Base-by-base conservation (phyloP, 2,113 vertebrate species). In the Oncorhynchus tshawytscha region DNA sequence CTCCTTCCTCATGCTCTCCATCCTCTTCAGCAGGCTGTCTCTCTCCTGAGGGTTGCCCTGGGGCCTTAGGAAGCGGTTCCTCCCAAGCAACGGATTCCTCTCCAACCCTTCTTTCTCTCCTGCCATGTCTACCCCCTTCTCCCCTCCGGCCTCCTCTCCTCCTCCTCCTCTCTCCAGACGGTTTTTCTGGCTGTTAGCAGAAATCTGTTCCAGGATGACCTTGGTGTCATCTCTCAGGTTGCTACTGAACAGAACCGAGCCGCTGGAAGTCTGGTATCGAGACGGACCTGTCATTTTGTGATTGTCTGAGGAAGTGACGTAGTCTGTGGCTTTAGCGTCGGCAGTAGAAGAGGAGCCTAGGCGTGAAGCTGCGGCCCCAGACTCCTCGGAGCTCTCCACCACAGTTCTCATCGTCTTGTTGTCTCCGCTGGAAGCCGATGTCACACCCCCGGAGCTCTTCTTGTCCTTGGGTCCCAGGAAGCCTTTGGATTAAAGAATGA, bases 141-240 rank as follows among this genome's bases (percentile, higher is more conserved):
- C 84, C n/a, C 77, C 88, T 27, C 74, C 85, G n/a, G 76, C 74
- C 16, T 94, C 95, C 72, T 95, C 89, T 48, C 49, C 49, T 51
- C 39, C 27, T 27, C 27, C 39, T 45, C 51, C 51, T 54, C 87
- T 80, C 74, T 94, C 94, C 76, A 90, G 86, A 20, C 95, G 92
- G 29, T 96, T 96, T 84, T 97, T 99, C 90, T 98, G 98, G 79
- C 96, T 96, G 34, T 99, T 96, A 7, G 96, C 96, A 0, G 97
- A 99, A 85, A 99, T 98, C 83, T 99, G 97, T 86, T 97, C 98
- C 79, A 99, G 87, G 72, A 99, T 99, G 65, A 97, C 96, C 78
- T 99, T 99, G 1, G 98, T 99, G 86, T 99, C 98, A 0, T 99
- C 98, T 1, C 97, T 94, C 66, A 99, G 91, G 86, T 99, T 99